Percentiles rank a stretch among this genome's conserved stretches.
These are phyloP conservation scores for Abrostola triplasia DNA, from an alignment of 2,888 invertebrate species.

Conservation along the genomic window DNA sequence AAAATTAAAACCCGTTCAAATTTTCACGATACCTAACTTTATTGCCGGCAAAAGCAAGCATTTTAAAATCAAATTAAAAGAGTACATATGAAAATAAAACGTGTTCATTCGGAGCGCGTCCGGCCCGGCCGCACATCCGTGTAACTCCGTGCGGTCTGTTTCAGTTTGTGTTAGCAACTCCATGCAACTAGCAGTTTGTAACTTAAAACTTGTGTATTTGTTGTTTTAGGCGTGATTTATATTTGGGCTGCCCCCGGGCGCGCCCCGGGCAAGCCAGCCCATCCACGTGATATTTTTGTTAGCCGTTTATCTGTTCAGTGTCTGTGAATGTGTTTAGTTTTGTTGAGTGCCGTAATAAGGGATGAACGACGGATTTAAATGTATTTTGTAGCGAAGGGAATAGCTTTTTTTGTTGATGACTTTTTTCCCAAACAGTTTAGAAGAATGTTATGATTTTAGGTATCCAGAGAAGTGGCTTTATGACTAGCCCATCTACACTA, in stretches of 20 bases:
- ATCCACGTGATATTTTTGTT: slow-evolving; percentile 51
- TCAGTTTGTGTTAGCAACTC: slow-evolving; percentile 51
- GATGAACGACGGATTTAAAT: slow-evolving; percentile 30
- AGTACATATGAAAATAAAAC: not conserved
- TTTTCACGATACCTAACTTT: not conserved
- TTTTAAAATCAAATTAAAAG: not conserved
- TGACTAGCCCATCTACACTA: no score
- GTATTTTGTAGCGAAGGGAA: not conserved
- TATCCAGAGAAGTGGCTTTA: no score
- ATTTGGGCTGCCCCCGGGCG: slow-evolving; percentile 40
- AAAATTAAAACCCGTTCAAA: no score
- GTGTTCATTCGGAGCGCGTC: slow-evolving; percentile 18
- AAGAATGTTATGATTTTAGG: no score
- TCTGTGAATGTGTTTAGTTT: slow-evolving; percentile 51
- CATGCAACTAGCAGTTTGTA: slow-evolving; percentile 43
- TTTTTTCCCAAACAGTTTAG: not conserved
- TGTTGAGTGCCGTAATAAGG: slow-evolving; percentile 44
- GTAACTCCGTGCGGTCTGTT: slow-evolving; percentile 27
- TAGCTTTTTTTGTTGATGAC: slow-evolving; percentile 5
- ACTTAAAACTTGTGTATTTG: slow-evolving; percentile 58
- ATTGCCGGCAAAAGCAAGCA: not conserved
- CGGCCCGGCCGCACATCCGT: slow-evolving; percentile 17
- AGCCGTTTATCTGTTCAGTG: slow-evolving; percentile 52
- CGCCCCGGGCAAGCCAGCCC: slow-evolving; percentile 5
- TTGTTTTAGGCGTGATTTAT: slow-evolving; percentile 61